These are phyloP conservation scores for Brevimyrus niger DNA, from an alignment of 2,113 vertebrate genomes.

Conservation along the genomic window DNA sequence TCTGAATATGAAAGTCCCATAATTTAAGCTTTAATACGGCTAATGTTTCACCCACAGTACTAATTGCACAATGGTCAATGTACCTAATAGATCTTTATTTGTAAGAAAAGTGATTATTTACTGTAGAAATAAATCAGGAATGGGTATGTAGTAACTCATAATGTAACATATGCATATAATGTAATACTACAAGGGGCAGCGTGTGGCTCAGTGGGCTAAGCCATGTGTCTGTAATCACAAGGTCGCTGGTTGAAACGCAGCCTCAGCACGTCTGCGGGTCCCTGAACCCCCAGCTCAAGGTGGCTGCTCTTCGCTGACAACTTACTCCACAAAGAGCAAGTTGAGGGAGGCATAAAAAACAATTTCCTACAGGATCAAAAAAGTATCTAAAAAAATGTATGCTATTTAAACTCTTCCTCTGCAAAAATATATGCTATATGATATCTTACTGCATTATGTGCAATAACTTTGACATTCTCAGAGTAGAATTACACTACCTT, in stretches of 20 bases:
- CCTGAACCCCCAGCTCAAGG: too few relatives aligned
- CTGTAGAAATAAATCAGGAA: background rate
- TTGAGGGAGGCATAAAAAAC: too few relatives aligned
- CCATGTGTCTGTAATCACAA: too few relatives aligned
- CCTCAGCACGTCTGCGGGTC: too few relatives aligned
- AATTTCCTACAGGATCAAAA: too few relatives aligned
- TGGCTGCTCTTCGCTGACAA: too few relatives aligned
- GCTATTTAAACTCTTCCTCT: background rate
- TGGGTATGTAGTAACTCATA: background rate
- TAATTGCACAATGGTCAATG: background rate
- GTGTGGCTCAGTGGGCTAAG: too few relatives aligned
- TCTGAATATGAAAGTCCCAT: background rate
- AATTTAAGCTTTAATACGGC: background rate
- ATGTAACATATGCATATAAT: background rate
- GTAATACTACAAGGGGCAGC: background rate
- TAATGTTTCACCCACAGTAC: background rate
- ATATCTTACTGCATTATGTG: background rate
- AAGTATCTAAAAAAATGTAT: too few relatives aligned
- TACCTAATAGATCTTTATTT: background rate
- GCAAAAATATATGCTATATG: background rate
- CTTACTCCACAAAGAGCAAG: too few relatives aligned
- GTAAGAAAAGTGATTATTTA: background rate
- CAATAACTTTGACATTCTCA: background rate
- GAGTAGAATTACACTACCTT: background rate
- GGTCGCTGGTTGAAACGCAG: too few relatives aligned